phyloP scores from a whole-genome alignment of 2,888 invertebrate genomes.

The Lepetodrilus schrolli region DNA sequence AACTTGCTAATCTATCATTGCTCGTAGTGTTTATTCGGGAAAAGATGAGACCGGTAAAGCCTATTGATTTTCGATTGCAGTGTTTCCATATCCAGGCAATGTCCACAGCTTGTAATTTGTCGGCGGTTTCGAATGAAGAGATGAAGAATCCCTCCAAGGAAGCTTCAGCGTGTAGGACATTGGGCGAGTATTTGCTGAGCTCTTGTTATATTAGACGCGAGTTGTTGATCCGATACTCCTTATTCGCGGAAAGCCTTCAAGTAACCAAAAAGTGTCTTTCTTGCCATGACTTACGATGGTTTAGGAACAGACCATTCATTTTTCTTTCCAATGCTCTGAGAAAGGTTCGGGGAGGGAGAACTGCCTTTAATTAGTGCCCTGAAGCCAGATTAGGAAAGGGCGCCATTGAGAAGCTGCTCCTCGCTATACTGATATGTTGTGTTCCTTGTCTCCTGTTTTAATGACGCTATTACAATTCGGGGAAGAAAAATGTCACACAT shows the following conservation, averaged over 20 bases:
- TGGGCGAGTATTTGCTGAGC: slow-evolving; percentile 17
- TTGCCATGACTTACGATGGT: neutral
- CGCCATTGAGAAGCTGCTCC: neutral
- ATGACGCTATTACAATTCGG: neutral
- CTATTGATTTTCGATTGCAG: slow-evolving; percentile 32
- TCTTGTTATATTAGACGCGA: slow-evolving; percentile 8
- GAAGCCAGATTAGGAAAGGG: neutral
- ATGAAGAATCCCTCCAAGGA: slow-evolving; percentile 14
- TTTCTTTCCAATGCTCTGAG: neutral
- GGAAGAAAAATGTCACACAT: neutral
- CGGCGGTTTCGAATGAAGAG: slow-evolving; percentile 22
- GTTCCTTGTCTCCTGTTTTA: neutral
- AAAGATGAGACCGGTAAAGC: slow-evolving; percentile 31
- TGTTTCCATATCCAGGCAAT: slow-evolving; percentile 28
- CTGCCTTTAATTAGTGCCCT: neutral
- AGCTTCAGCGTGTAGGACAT: slow-evolving; percentile 10
- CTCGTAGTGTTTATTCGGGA: slow-evolving; percentile 28
- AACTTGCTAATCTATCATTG: slow-evolving; percentile 17
- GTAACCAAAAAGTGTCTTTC: neutral
- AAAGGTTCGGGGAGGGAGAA: no score
- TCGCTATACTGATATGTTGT: neutral
- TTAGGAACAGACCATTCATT: neutral
- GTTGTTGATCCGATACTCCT: slow-evolving; percentile 8
- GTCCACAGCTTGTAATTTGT: slow-evolving; percentile 31
- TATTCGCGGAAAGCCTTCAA: neutral